Conservation (phyloP, 1,140 invertebrate genomes). For the Bursaphelenchus mucronatus region DNA sequence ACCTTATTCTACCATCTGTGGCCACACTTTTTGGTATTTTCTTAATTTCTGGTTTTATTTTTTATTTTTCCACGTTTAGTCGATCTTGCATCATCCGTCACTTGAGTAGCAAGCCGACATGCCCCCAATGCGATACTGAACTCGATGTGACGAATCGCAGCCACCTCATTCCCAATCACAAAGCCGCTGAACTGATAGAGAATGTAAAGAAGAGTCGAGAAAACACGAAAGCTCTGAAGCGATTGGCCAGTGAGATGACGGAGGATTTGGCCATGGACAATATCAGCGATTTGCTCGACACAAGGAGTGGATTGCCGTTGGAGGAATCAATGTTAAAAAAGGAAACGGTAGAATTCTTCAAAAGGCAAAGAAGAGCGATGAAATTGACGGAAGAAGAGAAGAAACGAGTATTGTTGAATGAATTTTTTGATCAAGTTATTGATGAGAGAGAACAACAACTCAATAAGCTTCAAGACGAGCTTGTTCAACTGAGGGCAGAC, state of each 20-base stretch:
- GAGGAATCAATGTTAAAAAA: conserved; percentile 30
- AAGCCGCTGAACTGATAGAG: conserved; percentile 79
- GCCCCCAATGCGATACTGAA: conserved; percentile 66
- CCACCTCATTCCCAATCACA: conserved; percentile 70
- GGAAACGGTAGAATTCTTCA: conserved; percentile 65
- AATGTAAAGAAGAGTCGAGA: conserved; percentile 61
- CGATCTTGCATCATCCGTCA: conserved; percentile 73
- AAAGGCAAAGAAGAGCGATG: conserved; percentile 65
- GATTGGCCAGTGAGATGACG: conserved; percentile 12
- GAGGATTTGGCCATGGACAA: conserved; percentile 3
- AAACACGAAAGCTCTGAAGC: conserved; percentile 9
- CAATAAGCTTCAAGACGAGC: conserved; percentile 66
- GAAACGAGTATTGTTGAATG: conserved; percentile 72
- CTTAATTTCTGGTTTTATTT: background rate
- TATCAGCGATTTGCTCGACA: conserved; percentile 7
- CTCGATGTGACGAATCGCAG: conserved; percentile 69
- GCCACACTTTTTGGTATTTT: conserved; percentile 81
- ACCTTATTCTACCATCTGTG: conserved; percentile 85
- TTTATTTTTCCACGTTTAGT: conserved; percentile 58
- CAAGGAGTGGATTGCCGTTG: conserved; percentile 24
- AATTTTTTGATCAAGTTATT: conserved; percentile 75
- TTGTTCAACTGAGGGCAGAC: conserved; percentile 62
- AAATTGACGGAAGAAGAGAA: conserved; percentile 71
- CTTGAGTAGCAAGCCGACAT: conserved; percentile 73
- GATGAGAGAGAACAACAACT: conserved; percentile 67